A percentile compares a stretch with the other conserved stretches of the same genome.
phyloP scores from a whole-genome alignment of 2,797 vertebrate genomes.

The Eulemur coronatus region DNA sequence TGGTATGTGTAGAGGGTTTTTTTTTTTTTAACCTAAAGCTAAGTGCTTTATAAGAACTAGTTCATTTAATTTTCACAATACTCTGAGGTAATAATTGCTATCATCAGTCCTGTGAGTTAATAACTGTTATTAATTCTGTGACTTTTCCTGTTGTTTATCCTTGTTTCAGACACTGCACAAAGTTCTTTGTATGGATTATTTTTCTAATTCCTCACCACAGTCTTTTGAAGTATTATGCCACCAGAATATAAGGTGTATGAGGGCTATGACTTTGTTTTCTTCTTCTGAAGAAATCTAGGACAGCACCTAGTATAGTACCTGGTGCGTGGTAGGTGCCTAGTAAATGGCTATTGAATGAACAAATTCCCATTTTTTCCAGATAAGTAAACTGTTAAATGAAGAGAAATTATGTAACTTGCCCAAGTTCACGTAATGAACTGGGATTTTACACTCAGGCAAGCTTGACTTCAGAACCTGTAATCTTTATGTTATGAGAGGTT shows the following conservation, averaged over 20 bases:
- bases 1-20: neutral
- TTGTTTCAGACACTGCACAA: neutral
- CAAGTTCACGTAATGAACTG: neutral
- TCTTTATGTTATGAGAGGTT: neutral
- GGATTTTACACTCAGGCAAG: neutral
- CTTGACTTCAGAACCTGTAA: neutral
- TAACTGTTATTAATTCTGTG: neutral
- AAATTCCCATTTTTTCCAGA: neutral
- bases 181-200: neutral
- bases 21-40: constrained; percentile 17
- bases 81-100: constrained; percentile 1
- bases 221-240: neutral
- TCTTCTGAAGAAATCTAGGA: neutral
- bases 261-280: neutral
- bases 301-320: neutral
- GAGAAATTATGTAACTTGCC: neutral
- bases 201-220: neutral
- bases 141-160: neutral
- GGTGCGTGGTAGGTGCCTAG: neutral
- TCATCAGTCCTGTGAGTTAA: neutral
- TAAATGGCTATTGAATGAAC: neutral
- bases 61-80: constrained; percentile 41
- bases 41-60: constrained; percentile 24
- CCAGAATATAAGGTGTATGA: neutral
- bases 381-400: neutral